phyloP scores from a whole-genome alignment of 2,888 invertebrate species.

The Sepioteuthis lessoniana region DNA sequence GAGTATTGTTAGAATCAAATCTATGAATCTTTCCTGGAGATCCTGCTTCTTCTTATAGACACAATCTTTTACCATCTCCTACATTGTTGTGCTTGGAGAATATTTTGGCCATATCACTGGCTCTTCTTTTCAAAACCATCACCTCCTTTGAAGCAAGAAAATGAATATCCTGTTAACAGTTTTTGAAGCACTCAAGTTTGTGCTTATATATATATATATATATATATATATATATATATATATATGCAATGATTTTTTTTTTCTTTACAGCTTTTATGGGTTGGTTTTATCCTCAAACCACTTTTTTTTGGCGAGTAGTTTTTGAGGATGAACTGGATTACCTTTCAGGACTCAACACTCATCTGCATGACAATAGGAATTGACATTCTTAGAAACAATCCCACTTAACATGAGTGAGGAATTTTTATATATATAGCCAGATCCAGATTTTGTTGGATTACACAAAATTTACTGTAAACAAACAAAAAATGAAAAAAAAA shows the following conservation, averaged over 20 bases:
- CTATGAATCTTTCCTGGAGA: no score
- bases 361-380: not conserved
- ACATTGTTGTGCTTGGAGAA: no score
- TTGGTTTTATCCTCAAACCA: not conserved
- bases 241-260: no score
- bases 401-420: not conserved
- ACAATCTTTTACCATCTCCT: no score
- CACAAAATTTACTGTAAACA: not conserved
- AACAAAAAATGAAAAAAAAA: not conserved
- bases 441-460: not conserved
- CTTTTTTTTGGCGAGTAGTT: not conserved
- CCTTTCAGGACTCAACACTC: not conserved
- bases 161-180: no score
- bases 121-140: no score
- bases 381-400: not conserved
- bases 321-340: not conserved
- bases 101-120: no score
- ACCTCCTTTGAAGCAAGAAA: no score
- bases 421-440: not conserved
- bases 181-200: no score
- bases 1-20: no score
- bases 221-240: not conserved
- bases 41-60: no score
- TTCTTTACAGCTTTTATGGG: not conserved
- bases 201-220: no score